Base-by-base conservation (phyloP, 2,113 vertebrate genomes). In the Abramis brama region DNA sequence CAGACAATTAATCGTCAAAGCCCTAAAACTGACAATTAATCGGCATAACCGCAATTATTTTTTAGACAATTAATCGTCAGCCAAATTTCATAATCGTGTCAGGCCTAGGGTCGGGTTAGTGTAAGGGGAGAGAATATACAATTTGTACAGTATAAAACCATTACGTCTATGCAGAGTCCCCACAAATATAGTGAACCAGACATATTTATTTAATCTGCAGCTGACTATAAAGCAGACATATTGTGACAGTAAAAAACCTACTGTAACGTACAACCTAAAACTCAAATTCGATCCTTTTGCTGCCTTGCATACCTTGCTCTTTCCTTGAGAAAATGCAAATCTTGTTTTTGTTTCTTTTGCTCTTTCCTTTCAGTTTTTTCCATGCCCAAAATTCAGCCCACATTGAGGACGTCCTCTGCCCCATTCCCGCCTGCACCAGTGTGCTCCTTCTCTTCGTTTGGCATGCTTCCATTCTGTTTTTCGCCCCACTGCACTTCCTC, bases 281-380 rank as follows among this genome's bases (percentile, higher is more conserved):
- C 66, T 70, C 33, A 27, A 8, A 23, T 21, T 13, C 6, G 55
- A 21, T 21, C 6, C 19, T 74, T 74, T 74, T 74, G 39, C 71
- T 74, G 13, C 66, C 66, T 36, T 70, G 66, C 66, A 70, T 36
- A 33, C 30, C 71, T 43, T 25, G 50, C 89, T 93, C 90, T 92
- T 92, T 87, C 17, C 30, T 36, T 70, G 30, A 21, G 30, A 33
- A 70, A 70, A 70, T 70, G 30, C 66, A 70, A 70, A 70, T 70
- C 66, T 36, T 70, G 66, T 94, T 93, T 94, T 52, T 52, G 50
- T 52, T 92, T 93, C 93, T 43, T 94, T 93, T 94, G 90, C 91
- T 94, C 77, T 88, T 71, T 90, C 43, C 87, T 91, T 95, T 95
- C 94, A 95, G 93, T 95, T 94, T 91, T 94, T 94, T 95, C 55